Conservation (phyloP, 2,888 invertebrate species). For the Tinea semifulvella region DNA sequence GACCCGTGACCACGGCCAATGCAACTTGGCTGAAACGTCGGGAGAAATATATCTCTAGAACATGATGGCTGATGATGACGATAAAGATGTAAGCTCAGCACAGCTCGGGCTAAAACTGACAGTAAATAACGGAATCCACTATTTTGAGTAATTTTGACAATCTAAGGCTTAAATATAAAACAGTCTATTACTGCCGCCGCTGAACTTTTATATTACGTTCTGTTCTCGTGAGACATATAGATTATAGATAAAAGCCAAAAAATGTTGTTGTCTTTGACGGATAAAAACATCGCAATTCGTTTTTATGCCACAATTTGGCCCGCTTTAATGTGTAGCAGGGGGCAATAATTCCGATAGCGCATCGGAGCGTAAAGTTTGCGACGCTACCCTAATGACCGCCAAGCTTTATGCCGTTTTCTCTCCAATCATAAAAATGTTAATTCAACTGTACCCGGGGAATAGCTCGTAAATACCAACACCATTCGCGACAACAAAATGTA, state of each 20-base stretch:
- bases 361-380: slow-evolving; percentile 28
- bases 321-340: slow-evolving; percentile 26
- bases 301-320: slow-evolving; percentile 22
- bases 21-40: too few species aligned
- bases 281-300: slow-evolving; percentile 14
- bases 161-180: too few species aligned
- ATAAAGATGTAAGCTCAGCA: too few species aligned
- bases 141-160: too few species aligned
- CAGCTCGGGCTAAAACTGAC: too few species aligned
- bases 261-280: slow-evolving; percentile 10
- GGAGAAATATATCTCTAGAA: too few species aligned
- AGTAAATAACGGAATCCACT: too few species aligned
- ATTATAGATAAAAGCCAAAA: slow-evolving; percentile 6
- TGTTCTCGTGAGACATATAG: too few species aligned
- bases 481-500: not conserved
- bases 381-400: slow-evolving; percentile 36
- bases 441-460: slow-evolving; percentile 32
- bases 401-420: slow-evolving; percentile 34
- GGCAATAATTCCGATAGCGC: slow-evolving; percentile 32
- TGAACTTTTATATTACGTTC: too few species aligned
- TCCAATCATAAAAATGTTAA: slow-evolving; percentile 49
- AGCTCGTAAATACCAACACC: slow-evolving; percentile 35
- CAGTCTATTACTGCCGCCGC: too few species aligned
- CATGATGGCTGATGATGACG: too few species aligned
- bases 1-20: too few species aligned